A percentile compares a stretch with the other conserved stretches of the same genome.
These are phyloP conservation scores for Lophius piscatorius DNA, from an alignment of 2,113 vertebrate genomes.

Conservation along the genomic window DNA sequence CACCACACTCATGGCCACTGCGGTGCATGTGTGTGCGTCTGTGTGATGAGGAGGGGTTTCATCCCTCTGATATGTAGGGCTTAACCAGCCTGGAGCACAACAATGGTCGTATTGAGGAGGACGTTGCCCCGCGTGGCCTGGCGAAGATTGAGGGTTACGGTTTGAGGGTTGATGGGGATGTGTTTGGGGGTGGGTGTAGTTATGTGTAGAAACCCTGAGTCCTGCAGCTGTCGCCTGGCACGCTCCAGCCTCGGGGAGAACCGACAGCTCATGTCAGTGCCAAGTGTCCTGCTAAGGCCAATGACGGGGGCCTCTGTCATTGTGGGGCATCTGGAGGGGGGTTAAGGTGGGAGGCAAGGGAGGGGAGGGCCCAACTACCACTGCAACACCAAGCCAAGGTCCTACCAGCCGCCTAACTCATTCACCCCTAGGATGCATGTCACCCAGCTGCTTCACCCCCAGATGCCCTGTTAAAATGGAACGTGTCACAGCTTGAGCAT, in stretches of 20 bases:
- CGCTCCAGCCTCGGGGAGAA: slow-evolving; percentile 84
- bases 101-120: slow-evolving; percentile 75
- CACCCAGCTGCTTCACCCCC: slow-evolving; percentile 51
- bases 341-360: not conserved
- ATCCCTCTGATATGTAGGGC: slow-evolving; percentile 58
- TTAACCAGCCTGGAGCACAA: slow-evolving; percentile 53
- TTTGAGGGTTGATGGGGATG: slow-evolving; percentile 48
- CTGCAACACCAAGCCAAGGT: slow-evolving; percentile 9
- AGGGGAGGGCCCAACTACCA: not conserved
- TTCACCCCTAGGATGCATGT: slow-evolving; percentile 28
- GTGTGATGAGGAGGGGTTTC: slow-evolving; percentile 23
- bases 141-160: slow-evolving; percentile 58
- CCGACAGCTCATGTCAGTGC: slow-evolving; percentile 85
- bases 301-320: slow-evolving; percentile 65
- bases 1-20: slow-evolving; percentile 24
- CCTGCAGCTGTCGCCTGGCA: slow-evolving; percentile 89
- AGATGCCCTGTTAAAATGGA: slow-evolving; percentile 22
- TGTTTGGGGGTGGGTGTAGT: slow-evolving; percentile 53
- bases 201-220: slow-evolving; percentile 68
- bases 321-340: slow-evolving; percentile 60
- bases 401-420: not conserved
- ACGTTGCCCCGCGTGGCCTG: slow-evolving; percentile 74
- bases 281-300: slow-evolving; percentile 80
- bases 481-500: slow-evolving; percentile 38
- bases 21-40: slow-evolving; percentile 21